Evolutionary conservation across 2,888 invertebrate genomes (phyloP).

Genomic region (Anthrax anthrax): DNA sequence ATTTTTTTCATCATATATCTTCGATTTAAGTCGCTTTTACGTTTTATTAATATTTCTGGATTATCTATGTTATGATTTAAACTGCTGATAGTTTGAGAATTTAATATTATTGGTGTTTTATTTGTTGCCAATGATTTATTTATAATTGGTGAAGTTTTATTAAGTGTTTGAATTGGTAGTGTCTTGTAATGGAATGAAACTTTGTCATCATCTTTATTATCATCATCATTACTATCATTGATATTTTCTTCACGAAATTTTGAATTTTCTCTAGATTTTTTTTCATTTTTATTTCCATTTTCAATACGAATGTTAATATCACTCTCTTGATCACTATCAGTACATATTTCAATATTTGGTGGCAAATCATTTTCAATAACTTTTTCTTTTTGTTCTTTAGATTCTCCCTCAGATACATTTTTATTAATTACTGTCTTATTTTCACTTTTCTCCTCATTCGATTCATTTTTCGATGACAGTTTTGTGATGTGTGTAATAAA

Average conservation of each 20-base stretch:
- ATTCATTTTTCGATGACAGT: background rate
- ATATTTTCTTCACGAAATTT: background rate
- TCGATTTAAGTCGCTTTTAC: no score
- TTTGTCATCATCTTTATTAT: background rate
- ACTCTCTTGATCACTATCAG: slow-evolving; percentile 11
- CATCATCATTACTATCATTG: background rate
- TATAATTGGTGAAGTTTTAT: background rate
- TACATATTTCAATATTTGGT: slow-evolving; percentile 15
- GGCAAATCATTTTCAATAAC: slow-evolving; percentile 14
- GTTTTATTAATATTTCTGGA: no score
- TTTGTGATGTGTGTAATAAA: background rate
- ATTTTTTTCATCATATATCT: background rate
- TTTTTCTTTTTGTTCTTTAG: background rate
- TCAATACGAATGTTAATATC: background rate
- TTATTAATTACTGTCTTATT: background rate
- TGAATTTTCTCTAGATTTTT: no score
- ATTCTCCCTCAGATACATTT: no score
- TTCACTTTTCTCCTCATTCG: background rate
- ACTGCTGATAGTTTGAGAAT: no score
- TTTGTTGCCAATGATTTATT: background rate
- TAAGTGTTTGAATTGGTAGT: background rate
- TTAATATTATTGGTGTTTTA: background rate
- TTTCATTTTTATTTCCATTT: no score
- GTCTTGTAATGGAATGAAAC: background rate
- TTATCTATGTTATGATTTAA: no score